Evolutionary conservation across 2,113 vertebrate species (phyloP).

Genomic region (Ctenomys sociabilis): DNA sequence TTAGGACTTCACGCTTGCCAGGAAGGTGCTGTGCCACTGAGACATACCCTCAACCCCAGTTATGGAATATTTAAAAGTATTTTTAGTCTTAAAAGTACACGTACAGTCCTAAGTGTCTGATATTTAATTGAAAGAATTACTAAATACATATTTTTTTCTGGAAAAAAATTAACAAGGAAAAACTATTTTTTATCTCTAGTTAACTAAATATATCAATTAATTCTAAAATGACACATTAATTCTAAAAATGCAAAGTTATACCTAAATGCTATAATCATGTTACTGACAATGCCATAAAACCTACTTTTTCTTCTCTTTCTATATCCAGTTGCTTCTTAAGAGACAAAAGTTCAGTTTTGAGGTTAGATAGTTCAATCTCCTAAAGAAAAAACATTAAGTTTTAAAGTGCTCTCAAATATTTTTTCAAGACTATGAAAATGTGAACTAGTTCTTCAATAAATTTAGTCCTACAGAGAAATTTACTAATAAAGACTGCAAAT

Average conservation of each 20-base stretch:
- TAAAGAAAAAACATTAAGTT: constrained; percentile 80
- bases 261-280: constrained; percentile 44
- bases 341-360: constrained; percentile 86
- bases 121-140: constrained; percentile 20
- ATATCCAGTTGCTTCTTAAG: constrained; percentile 88
- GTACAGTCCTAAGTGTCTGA: neutral
- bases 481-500: constrained; percentile 4
- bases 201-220: constrained; percentile 45
- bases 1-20: too few relatives aligned
- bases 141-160: constrained; percentile 25
- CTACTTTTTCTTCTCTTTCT: constrained; percentile 89
- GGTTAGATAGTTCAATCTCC: constrained; percentile 88
- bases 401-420: constrained; percentile 52
- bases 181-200: neutral
- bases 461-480: constrained; percentile 19
- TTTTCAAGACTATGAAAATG: constrained; percentile 56
- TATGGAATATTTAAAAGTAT: constrained; percentile 16
- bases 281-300: constrained; percentile 61
- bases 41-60: neutral
- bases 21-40: too few relatives aligned
- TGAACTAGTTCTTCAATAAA: constrained; percentile 39
- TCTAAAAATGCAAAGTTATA: constrained; percentile 37
- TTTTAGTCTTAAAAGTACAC: neutral
- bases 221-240: constrained; percentile 54
- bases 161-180: neutral